Base-by-base conservation (phyloP, 2,797 vertebrate species). In the Erethizon dorsatum region DNA sequence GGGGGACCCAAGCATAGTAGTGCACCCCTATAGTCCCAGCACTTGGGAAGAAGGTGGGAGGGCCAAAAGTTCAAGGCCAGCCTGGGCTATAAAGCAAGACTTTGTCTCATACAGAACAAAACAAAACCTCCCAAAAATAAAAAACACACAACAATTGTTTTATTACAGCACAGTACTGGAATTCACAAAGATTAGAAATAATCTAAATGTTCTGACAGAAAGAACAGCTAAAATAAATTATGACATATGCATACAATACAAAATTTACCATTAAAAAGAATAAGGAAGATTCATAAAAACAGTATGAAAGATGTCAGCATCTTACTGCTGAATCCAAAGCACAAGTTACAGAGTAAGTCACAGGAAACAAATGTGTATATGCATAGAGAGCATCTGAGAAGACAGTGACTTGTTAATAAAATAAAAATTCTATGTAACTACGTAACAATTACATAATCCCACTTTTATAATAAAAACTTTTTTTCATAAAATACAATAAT, bases 221-320 rank as follows among this genome's bases (percentile, higher is more conserved):
- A 89, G n/a, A 67, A 47, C 18, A 56, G 37, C 67, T 61, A 73
- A 93, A 75, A 56, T 73, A 91, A 84, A 56, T 83, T 63, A 88
- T 28, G 54, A 52, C 50, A n/a, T 1, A 33, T 57, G 11, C 15
- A 65, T 65, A 63, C 4, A 63, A 0, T 56, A 45, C 26, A 87
- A 93, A 73, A 79, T 4, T 86, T 65, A 92, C n/a, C 78, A 92
- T 63, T 85, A 63, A 80, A 90, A 93, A 93, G 10, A 28, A 9
- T 82, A 75, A 83, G 5, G 28, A 90, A n/a, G 47, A 90, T 18
- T 22, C 50, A 52, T 52, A 65, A 57, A 24, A 28, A 78, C 18
- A n/a, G 52, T 10, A 67, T 69, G 71, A 57, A 94, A 88, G 90
- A 85, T 47, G 37, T 52, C 33, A 83, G 63, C 22, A 65, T 79